phyloP scores from a whole-genome alignment of 2,797 vertebrate species.

The Orestias chungarensis region DNA sequence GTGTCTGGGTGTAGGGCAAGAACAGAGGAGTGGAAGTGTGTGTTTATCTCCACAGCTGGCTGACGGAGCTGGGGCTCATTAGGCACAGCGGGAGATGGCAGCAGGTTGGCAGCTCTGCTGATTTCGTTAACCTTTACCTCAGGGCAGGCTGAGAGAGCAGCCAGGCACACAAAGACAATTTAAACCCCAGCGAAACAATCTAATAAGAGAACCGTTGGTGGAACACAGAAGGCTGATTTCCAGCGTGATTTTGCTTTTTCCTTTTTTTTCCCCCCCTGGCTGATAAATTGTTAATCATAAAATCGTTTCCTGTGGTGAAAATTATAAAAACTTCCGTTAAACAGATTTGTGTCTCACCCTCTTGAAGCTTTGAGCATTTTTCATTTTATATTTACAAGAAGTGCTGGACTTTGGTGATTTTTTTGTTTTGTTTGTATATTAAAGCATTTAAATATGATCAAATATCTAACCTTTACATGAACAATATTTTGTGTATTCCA shows the following conservation, averaged over 20 bases:
- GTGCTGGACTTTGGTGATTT: slow-evolving; percentile 23
- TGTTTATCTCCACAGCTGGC: slow-evolving; percentile 28
- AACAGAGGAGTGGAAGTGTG: slow-evolving; percentile 12
- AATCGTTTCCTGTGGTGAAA: slow-evolving; percentile 37
- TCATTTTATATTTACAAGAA: slow-evolving; percentile 20
- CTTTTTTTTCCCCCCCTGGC: not conserved
- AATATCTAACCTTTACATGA: not conserved
- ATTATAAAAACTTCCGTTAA: slow-evolving; percentile 14
- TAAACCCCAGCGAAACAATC: slow-evolving; percentile 38
- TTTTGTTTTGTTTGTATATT: slow-evolving; percentile 21
- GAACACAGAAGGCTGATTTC: slow-evolving; percentile 17
- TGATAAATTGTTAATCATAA: slow-evolving; percentile 12
- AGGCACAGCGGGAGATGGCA: slow-evolving; percentile 69
- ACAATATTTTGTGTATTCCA: slow-evolving; percentile 7
- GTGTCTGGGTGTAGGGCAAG: slow-evolving; percentile 2
- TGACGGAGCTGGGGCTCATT: slow-evolving; percentile 68
- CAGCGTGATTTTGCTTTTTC: slow-evolving; percentile 4
- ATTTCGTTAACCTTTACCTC: slow-evolving; percentile 80
- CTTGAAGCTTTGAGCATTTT: slow-evolving; percentile 11
- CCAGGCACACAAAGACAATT: slow-evolving; percentile 44
- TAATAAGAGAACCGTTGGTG: slow-evolving; percentile 20
- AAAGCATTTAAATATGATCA: slow-evolving; percentile 5
- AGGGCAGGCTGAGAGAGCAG: slow-evolving; percentile 41
- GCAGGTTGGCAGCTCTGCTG: slow-evolving; percentile 71
- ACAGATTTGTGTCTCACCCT: not conserved